phyloP scores from a whole-genome alignment of 2,113 vertebrate genomes.

The Hippocampus zosterae region DNA sequence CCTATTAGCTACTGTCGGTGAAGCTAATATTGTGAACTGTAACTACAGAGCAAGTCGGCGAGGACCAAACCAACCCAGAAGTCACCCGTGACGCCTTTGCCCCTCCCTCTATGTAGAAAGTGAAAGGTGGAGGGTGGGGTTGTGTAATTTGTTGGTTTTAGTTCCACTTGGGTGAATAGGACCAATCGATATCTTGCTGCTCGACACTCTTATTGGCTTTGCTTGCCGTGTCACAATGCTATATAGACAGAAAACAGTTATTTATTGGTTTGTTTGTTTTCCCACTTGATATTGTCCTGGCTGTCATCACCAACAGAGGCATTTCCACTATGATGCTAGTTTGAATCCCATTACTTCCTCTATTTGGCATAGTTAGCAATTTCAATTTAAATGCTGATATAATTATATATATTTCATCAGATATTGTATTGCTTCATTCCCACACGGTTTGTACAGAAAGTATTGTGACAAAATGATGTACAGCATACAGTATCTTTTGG shows the following conservation, averaged over 20 bases:
- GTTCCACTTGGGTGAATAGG: constrained; percentile 69
- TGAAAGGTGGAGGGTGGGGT: constrained; percentile 45
- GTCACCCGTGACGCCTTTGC: constrained; percentile 3
- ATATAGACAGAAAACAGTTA: constrained; percentile 64
- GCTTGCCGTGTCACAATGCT: constrained; percentile 63
- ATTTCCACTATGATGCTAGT: constrained; percentile 24
- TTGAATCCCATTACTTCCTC: not conserved
- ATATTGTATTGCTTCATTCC: too few species aligned
- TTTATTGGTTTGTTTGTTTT: constrained; percentile 18
- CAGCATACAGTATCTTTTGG: not conserved
- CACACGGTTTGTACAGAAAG: not conserved
- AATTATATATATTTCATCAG: too few species aligned
- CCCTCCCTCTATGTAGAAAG: constrained; percentile 23
- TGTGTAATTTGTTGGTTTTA: constrained; percentile 70
- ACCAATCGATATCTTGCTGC: constrained; percentile 64
- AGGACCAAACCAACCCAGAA: constrained; percentile 42
- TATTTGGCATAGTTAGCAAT: too few species aligned
- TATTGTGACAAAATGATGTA: not conserved
- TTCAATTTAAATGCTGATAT: too few species aligned
- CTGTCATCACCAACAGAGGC: constrained; percentile 34
- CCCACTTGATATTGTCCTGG: constrained; percentile 32
- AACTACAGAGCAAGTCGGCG: constrained; percentile 18
- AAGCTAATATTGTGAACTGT: not conserved
- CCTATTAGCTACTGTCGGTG: not conserved
- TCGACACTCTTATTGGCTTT: constrained; percentile 66